Percentiles rank a stretch among this genome's conserved stretches.
These are phyloP conservation scores for Macquaria ambigua DNA, from an alignment of 2,113 vertebrate genomes.

Conservation along the genomic window DNA sequence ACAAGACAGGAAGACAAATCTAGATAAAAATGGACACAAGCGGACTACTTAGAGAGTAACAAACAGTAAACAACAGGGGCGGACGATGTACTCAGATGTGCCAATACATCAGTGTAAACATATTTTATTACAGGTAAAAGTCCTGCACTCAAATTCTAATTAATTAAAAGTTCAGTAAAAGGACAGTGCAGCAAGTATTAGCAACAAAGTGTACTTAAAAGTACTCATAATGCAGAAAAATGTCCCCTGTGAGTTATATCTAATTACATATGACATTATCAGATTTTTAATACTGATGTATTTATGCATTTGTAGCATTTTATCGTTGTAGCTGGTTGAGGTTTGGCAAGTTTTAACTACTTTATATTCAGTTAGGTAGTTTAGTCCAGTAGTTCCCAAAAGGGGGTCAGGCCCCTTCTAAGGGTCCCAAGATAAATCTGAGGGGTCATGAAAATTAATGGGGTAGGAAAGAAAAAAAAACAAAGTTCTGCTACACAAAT, in stretches of 20 bases:
- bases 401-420: not conserved
- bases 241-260: too few relatives aligned
- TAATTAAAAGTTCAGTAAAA: not conserved
- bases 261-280: too few relatives aligned
- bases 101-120: not conserved
- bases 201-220: too few relatives aligned
- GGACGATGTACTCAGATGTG: not conserved
- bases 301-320: not conserved
- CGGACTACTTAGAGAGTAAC: not conserved
- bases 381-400: not conserved
- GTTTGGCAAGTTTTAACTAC: not conserved
- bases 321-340: not conserved
- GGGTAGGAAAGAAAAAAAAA: too few relatives aligned
- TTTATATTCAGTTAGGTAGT: not conserved
- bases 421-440: not conserved
- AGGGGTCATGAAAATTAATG: not conserved
- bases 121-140: not conserved
- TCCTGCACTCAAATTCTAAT: not conserved
- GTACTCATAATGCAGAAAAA: too few relatives aligned
- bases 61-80: not conserved
- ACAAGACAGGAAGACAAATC: conserved; percentile 32
- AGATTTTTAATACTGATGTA: not conserved
- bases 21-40: conserved; percentile 28
- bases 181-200: too few relatives aligned
- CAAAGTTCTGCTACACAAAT: not conserved